These are phyloP conservation scores for Imbricaverruca yamaguchii DNA, from an alignment of 2,888 invertebrate genomes.

Conservation along the genomic window DNA sequence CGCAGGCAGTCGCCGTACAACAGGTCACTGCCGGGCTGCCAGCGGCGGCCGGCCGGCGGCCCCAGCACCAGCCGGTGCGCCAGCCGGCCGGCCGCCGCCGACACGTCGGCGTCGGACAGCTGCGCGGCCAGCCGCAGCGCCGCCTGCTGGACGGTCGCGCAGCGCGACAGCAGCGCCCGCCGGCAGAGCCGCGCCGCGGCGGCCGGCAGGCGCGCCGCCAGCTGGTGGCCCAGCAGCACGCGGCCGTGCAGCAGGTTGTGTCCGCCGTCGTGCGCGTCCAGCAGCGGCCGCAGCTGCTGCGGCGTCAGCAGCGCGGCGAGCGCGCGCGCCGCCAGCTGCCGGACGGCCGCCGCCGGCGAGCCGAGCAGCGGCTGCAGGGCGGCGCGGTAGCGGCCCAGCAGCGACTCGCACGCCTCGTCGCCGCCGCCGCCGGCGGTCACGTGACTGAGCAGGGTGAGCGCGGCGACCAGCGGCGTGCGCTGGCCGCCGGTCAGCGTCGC, in stretches of 20 bases:
- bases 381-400: conserved; percentile 33
- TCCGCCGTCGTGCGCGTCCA: conserved; percentile 31
- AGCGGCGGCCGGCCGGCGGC: not conserved
- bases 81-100: conserved; percentile 43
- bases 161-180: conserved; percentile 46
- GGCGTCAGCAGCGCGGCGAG: conserved; percentile 41
- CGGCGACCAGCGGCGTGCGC: conserved; percentile 11
- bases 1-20: not conserved
- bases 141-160: conserved; percentile 41
- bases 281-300: conserved; percentile 43
- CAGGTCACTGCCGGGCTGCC: not conserved
- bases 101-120: conserved; percentile 45
- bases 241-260: not conserved
- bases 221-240: conserved; percentile 35
- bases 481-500: conserved; percentile 35
- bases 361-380: conserved; percentile 25
- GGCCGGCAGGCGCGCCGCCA: conserved; percentile 41
- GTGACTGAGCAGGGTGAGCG: conserved; percentile 11
- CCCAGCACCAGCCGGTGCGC: conserved; percentile 38
- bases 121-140: conserved; percentile 43
- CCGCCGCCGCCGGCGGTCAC: conserved; percentile 25
- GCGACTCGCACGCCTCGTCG: conserved; percentile 30
- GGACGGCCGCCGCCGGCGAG: conserved; percentile 5
- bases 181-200: conserved; percentile 42
- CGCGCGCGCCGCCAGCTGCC: conserved; percentile 38